Percentiles rank a stretch among this genome's conserved stretches.
Evolutionary conservation across 2,113 vertebrate species (phyloP).

Genomic region (Callithrix jacchus): DNA sequence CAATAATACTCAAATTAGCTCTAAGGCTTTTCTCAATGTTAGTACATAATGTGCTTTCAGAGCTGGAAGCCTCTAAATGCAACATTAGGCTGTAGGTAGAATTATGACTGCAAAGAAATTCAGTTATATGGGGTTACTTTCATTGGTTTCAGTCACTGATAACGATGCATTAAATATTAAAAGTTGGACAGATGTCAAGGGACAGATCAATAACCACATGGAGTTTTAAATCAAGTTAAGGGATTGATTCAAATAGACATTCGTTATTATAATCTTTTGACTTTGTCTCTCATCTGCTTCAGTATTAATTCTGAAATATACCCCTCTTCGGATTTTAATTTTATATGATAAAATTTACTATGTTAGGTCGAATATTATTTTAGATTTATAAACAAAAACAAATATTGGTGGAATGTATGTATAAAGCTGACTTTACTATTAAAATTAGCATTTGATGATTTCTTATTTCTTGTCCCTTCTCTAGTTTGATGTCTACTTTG

Average conservation of each 20-base stretch:
- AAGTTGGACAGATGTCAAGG: conserved; percentile 41
- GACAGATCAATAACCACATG: conserved; percentile 49
- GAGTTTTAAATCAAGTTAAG: conserved; percentile 56
- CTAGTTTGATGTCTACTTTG: neutral
- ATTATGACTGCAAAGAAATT: conserved; percentile 53
- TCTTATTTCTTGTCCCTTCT: neutral
- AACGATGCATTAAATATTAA: conserved; percentile 52
- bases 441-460: neutral
- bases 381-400: neutral
- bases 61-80: conserved; percentile 4
- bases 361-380: neutral
- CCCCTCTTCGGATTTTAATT: neutral
- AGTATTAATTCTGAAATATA: conserved; percentile 26
- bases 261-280: neutral
- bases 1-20: conserved; percentile 31
- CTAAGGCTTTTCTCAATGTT: neutral
- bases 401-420: neutral
- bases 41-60: conserved; percentile 13
- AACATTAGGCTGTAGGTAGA: conserved; percentile 31
- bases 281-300: conserved; percentile 24
- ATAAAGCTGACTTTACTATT: neutral
- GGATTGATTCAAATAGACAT: conserved; percentile 24
- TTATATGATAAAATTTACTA: neutral
- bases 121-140: conserved; percentile 27
- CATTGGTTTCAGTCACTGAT: conserved; percentile 13